phyloP scores from a whole-genome alignment of 2,888 invertebrate species.

The Thera obeliscata region DNA sequence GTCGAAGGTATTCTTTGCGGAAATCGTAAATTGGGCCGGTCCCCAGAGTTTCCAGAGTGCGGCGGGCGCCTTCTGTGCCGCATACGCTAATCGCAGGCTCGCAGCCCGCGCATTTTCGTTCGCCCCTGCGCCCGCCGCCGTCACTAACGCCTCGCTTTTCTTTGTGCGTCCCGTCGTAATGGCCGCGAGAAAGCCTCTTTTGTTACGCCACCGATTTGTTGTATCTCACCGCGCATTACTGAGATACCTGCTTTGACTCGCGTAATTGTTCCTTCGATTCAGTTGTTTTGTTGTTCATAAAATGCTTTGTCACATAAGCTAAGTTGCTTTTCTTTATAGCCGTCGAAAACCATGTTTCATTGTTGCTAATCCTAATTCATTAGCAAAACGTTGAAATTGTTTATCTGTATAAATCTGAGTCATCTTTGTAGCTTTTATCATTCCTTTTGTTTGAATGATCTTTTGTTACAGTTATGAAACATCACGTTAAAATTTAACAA shows the following conservation, averaged over 20 bases:
- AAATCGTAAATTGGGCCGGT: conserved; percentile 77
- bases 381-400: conserved; percentile 47
- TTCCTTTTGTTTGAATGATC: conserved; percentile 32
- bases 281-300: conserved; percentile 77
- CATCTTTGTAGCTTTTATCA: conserved; percentile 34
- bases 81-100: conserved; percentile 71
- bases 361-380: conserved; percentile 73
- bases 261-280: conserved; percentile 82
- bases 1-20: conserved; percentile 79
- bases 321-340: conserved; percentile 63
- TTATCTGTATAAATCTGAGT: conserved; percentile 34
- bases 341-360: conserved; percentile 61
- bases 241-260: conserved; percentile 79
- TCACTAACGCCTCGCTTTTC: conserved; percentile 60
- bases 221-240: conserved; percentile 78
- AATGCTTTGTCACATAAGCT: conserved; percentile 81
- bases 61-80: conserved; percentile 61
- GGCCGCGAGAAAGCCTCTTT: conserved; percentile 82
- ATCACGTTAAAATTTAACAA: conserved; percentile 1
- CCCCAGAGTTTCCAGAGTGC: conserved; percentile 41
- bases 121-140: conserved; percentile 47
- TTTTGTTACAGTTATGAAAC: conserved; percentile 37
- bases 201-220: conserved; percentile 81
- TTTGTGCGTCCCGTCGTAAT: conserved; percentile 75
- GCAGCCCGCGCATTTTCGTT: conserved; percentile 50